Conservation (phyloP, 2,888 invertebrate species). For the Periphyllus acericola region DNA sequence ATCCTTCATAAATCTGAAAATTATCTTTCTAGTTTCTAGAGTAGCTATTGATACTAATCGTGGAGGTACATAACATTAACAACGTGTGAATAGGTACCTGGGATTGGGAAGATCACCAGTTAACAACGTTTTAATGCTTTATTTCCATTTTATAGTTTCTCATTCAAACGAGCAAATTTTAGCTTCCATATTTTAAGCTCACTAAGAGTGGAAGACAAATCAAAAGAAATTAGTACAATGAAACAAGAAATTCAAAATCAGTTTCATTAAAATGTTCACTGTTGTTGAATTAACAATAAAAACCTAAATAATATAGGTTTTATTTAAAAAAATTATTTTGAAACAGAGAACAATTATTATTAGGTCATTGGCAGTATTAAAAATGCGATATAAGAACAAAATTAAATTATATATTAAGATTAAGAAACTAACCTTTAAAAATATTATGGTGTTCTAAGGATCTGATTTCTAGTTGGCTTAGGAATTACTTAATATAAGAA, state of each 20-base stretch:
- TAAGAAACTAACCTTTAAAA: background rate
- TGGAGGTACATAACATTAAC: background rate
- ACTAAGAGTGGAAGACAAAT: background rate
- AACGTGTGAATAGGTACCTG: background rate
- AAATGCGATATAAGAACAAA: background rate
- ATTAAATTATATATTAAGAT: background rate
- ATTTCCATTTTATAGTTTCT: constrained; percentile 14
- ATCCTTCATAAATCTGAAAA: constrained; percentile 65
- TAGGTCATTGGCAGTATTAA: background rate
- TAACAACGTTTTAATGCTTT: constrained; percentile 3
- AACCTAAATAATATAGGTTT: background rate
- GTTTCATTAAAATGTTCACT: background rate
- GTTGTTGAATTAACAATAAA: constrained; percentile 28
- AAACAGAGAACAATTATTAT: background rate
- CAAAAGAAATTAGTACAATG: background rate
- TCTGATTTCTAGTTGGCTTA: constrained; percentile 7
- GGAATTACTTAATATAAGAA: constrained; percentile 23
- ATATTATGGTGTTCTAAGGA: constrained; percentile 4
- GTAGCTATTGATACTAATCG: background rate
- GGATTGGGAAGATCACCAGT: background rate
- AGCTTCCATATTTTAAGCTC: constrained; percentile 28
- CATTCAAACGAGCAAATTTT: constrained; percentile 4
- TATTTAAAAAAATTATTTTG: background rate
- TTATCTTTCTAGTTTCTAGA: constrained; percentile 64
- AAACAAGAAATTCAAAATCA: constrained; percentile 32